Base-by-base conservation (phyloP, 1,140 invertebrate genomes). In the Drosophila virilis region DNA sequence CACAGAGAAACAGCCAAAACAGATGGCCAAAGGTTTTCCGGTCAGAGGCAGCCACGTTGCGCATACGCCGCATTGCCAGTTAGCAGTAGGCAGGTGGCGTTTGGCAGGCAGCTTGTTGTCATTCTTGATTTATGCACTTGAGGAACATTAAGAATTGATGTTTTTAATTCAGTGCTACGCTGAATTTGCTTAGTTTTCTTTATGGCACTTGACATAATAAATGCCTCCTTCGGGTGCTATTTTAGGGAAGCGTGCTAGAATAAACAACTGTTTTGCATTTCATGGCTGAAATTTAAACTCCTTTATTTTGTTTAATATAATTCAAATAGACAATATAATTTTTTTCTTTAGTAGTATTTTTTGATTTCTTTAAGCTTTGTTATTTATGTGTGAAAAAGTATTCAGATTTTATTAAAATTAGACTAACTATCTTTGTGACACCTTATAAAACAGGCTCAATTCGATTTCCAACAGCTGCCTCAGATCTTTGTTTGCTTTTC, bases 111-210 rank as follows among this genome's bases (percentile, higher is more conserved):
- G 32, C 43, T 64, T 74, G 61, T 59, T 66, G 57, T 57, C 55
- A 32, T 46, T 64, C 32, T 66, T 86, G 83, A 88, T 88, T 88
- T 88, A 88, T 89, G 61, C 65, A 68, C 38, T 79, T 37, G 43
- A 57, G 65, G n/a, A 40, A 42, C 72, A 82, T 86, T 80, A 77
- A 82, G 72, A 79, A 88, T 86, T 82, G 72, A 86, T 88, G 78
- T 69, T 70, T 86, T 68, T 70, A 86, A 75, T 65, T 66, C 51
- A 45, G 40, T 55, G 28, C 15, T 43, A 52, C 28, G 60, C 52
- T 61, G 61, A 61, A 57, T 48, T 40, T 45, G n/a, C n/a, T 67
- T 48, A 73, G 57, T 74, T 74, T 32, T 32, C 45, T 38, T 67
- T 59, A 57, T 54, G 70, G 33, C 55, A 33, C 28, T 13, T 28